Evolutionary conservation across 2,888 invertebrate species (phyloP).

Genomic region (Minunthozetes semirufus): DNA sequence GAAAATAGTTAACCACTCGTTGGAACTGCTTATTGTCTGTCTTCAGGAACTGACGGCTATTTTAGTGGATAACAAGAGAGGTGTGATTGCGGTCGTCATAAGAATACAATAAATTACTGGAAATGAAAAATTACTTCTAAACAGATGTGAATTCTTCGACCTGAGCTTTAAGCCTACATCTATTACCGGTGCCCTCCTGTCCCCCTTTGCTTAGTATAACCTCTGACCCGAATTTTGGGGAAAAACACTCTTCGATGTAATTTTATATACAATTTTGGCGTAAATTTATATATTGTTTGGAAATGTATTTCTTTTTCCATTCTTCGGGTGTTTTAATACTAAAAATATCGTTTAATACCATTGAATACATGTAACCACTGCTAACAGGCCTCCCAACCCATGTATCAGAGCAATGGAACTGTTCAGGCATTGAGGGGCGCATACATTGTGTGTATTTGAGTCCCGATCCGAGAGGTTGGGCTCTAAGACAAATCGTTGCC

Average conservation of each 20-base stretch:
- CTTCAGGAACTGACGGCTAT: neutral
- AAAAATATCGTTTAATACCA: neutral
- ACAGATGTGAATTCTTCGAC: neutral
- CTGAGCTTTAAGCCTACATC: neutral
- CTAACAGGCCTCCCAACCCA: neutral
- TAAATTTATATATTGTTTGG: neutral
- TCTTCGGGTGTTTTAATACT: neutral
- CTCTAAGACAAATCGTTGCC: neutral
- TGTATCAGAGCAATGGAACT: neutral
- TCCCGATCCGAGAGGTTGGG: slow-evolving; percentile 4
- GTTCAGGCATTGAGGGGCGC: neutral
- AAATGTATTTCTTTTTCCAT: neutral
- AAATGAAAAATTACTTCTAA: neutral
- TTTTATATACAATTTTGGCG: neutral
- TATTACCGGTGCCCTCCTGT: too few relatives aligned
- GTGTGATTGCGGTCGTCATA: neutral
- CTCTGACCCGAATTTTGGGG: neutral
- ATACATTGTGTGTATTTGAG: neutral
- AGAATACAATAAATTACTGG: too few relatives aligned
- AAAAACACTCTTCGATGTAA: neutral
- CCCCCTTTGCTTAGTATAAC: neutral
- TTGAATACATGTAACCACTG: neutral
- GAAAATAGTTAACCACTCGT: too few relatives aligned
- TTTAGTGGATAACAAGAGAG: neutral
- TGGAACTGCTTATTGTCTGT: too few relatives aligned